Evolutionary conservation across 2,113 vertebrate species (phyloP).

Genomic region (Apodemus speciosus): DNA sequence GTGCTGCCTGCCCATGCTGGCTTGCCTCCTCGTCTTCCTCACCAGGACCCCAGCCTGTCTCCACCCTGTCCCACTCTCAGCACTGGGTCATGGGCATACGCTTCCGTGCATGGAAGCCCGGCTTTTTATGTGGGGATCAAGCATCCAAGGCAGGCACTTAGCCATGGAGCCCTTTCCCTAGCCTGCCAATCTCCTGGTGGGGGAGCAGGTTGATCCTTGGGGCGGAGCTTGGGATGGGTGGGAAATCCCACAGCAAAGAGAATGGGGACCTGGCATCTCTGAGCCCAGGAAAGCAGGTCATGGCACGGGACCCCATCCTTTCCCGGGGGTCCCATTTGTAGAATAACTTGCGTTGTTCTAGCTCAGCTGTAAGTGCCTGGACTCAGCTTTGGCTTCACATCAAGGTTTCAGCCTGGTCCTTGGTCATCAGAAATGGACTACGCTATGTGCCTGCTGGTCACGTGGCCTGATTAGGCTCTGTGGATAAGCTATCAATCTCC

Average conservation of each 20-base stretch:
- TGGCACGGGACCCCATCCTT: neutral
- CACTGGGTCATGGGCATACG: neutral
- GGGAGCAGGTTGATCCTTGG: neutral
- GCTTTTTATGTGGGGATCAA: neutral
- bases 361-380: neutral
- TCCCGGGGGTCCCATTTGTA: neutral
- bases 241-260: neutral
- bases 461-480: neutral
- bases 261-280: neutral
- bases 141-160: neutral
- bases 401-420: neutral
- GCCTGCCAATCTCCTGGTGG: neutral
- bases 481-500: neutral
- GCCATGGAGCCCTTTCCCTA: neutral
- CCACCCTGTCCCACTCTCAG: neutral
- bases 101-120: neutral
- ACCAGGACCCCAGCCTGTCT: neutral
- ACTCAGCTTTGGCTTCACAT: slow-evolving; percentile 6
- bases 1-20: neutral
- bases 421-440: neutral
- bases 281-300: neutral
- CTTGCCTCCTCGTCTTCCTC: neutral
- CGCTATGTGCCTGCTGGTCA: neutral
- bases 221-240: neutral
- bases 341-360: neutral